Evolutionary conservation across 1,140 invertebrate genomes (phyloP), one percentile per base, ranked within the genome.

Genomic region (Tribolium castaneum): DNA sequence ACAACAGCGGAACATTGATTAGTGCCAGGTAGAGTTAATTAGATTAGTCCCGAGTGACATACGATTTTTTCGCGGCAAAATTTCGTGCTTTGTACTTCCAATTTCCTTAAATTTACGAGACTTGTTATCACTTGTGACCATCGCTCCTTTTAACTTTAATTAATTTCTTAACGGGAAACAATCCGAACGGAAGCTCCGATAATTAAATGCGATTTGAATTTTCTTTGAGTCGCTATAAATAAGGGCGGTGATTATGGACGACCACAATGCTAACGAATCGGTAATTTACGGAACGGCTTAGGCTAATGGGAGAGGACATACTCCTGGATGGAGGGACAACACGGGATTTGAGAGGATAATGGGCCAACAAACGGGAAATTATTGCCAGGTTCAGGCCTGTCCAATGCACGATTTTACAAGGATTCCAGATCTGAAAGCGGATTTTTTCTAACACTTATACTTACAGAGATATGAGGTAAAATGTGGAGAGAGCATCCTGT

Each of bases 241-340:
- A 66, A 13, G n/a, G 22, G 14, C 6, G 54, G 54, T 56, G 56
- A 66, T 76, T 76, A 76, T 66, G 56, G 74, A 22, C 56, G 19
- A 76, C 74, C 74, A 39, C 74, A 76, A 66, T 56, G 56, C 62
- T 66, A 76, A 76, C 74, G 74, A 66, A 76, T 16, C 56, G 74
- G 54, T 76, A 76, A 76, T 76, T 76, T 76, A 76, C 74, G 30
- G 56, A 66, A 19, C 34, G 16, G 74, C 74, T 76, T 56, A 76
- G 56, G 54, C 54, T 76, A 76, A 76, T 76, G 74, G 74, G 62
- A 76, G 62, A 76, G 56, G 74, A 50, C 74, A 30, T 3, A 66
- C 74, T 39, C 56, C 66, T 76, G 74, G 39, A 10, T 30, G 30
- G 59, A 25, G 30, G 59, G 59, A 66, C 59, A 35, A 35, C 59